Evolutionary conservation across 2,113 vertebrate species (phyloP), one percentile per base, ranked within the genome.

Genomic region (Platysteira castanea): DNA sequence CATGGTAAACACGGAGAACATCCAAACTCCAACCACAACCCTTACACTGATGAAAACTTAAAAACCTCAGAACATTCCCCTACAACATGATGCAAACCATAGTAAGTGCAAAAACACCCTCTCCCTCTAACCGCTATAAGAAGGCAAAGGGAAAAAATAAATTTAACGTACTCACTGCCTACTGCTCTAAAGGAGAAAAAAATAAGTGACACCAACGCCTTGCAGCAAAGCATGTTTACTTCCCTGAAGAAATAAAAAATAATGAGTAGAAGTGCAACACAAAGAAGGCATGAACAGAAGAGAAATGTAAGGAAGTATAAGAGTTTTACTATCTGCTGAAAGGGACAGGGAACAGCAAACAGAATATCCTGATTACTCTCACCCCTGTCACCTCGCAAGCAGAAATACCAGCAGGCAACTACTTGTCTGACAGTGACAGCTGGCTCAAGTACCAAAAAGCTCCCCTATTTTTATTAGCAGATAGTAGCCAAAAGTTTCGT

Each of bases 361-460:
- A 31, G 35, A 87, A 88, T 93, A 90, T 74, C 85, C 79, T 20
- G 30, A 71, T 56, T 79, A 80, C 65, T 68, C 53, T 59, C 60
- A 84, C 88, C 56, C 80, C 47, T 7, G 77, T 52, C 57, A 91
- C 74, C 70, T 87, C 78, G 2, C 70, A 87, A 52, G 71, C 81
- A 89, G 52, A 90, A 94, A 96, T 92, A 86, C 44, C 84, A 84
- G 67, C 74, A 49, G 52, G 83, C 89, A 77, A 52, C 52, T 76
- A 94, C 92, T 27, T 96, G 96, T 37, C 18, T 96, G 97, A 97
- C 93, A 89, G 94, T 63, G 93, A 96, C 96, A 97, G 97, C 96
- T 95, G 96, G 87, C 86, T 70, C 83, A 70, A 94, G 94, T 33
- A 97, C 64, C 82, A 82, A 92, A 97, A 95, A 68, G 77, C 11